A percentile compares a stretch with the other conserved stretches of the same genome.
Conservation (phyloP, 1,140 invertebrate species). For the Ostrea edulis region DNA sequence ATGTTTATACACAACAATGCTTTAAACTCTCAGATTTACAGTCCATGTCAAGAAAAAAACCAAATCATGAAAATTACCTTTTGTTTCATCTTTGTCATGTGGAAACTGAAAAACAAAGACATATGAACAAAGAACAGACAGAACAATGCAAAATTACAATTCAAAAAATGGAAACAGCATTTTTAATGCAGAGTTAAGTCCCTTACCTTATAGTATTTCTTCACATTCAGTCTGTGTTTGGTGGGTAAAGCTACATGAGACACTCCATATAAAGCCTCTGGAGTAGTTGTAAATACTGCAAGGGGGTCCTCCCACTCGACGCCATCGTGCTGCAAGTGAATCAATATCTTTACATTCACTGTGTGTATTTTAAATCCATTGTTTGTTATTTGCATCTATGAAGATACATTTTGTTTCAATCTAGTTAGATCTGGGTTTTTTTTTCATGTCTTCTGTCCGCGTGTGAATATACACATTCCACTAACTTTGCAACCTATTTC, state of each 20-base stretch:
- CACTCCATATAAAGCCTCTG: constrained; percentile 87
- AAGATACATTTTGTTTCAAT: too few species aligned
- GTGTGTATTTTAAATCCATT: too few species aligned
- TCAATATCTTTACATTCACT: too few species aligned
- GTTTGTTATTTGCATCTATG: too few species aligned
- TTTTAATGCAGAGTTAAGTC: neutral
- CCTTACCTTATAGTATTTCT: constrained; percentile 59
- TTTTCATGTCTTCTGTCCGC: too few species aligned
- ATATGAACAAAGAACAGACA: neutral
- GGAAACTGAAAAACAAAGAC: neutral
- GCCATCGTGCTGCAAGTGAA: neutral
- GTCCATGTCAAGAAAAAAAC: too few species aligned
- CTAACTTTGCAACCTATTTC: too few species aligned
- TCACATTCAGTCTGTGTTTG: constrained; percentile 60
- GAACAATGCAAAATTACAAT: neutral
- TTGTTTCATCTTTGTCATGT: neutral
- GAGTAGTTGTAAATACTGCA: constrained; percentile 84
- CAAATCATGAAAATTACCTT: neutral
- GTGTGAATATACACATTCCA: too few species aligned
- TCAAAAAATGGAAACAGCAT: neutral
- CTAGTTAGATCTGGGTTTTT: too few species aligned
- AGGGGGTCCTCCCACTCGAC: constrained; percentile 62
- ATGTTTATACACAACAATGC: too few species aligned
- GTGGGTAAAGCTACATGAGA: constrained; percentile 80
- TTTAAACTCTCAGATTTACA: too few species aligned